Base-by-base conservation (phyloP, 2,797 vertebrate species). In the Martes flavigula region DNA sequence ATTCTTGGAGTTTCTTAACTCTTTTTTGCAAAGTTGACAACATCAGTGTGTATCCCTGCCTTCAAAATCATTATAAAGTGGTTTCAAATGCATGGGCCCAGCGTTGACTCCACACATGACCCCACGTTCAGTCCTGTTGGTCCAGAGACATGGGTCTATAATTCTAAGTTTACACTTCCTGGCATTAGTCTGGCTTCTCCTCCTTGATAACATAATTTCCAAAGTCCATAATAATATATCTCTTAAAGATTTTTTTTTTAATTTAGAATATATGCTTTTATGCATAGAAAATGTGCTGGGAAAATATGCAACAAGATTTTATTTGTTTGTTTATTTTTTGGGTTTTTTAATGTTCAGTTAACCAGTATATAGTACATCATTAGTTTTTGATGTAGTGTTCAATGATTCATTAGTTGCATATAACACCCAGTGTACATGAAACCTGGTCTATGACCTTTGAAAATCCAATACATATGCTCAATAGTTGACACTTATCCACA, bases 151-250 rank as follows among this genome's bases (percentile, higher is more conserved):
- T 56, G 35, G 3, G 27, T 40, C 68, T 20, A 8, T 40, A 96
- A 92, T 54, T 83, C 91, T 95, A 82, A 64, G 27, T 85, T 95
- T 73, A 87, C 2, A 68, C 66, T 96, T 87, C 25, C 43, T 84
- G 21, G 30, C 38, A 75, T 56, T 43, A 11, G 13, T 68, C 27
- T 93, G 32, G 20, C 35, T 85, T 75, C 81, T 77, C 88, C 27
- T 40, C 15, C 51, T 78, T 94, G 15, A 8, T 56, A 77, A 51
- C 4, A 54, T 35, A 90, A 48, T 79, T 64, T 51, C 20, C 54
- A 81, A 95, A 70, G 43, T 79, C 68, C 56, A 32, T 51, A 93
- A 78, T 91, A 51, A n/a, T 30, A 60, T 46, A n/a, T 60, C 51
- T 95, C 66, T 95, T 32, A 75, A 91, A 90, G 23, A 64, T 70